A percentile compares a stretch with the other conserved stretches of the same genome.
Conservation (phyloP, 2,888 invertebrate species). For the Scaptodrosophila latifasciaeformis region DNA sequence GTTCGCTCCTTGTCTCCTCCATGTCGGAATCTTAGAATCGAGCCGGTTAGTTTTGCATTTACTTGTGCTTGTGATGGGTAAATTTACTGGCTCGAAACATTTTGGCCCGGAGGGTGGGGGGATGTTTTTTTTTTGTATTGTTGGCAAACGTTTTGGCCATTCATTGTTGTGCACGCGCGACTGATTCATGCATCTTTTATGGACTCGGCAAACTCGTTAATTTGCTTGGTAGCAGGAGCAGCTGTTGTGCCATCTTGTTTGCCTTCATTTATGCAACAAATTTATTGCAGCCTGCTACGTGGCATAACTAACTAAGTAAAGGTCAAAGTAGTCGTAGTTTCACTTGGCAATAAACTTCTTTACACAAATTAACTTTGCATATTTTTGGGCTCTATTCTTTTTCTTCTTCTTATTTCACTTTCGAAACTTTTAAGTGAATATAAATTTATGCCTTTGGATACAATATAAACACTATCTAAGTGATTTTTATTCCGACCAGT, state of each 20-base stretch:
- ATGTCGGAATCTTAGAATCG: no score
- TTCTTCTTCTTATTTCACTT: conserved; percentile 4
- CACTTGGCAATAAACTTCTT: conserved; percentile 4
- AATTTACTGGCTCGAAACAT: no score
- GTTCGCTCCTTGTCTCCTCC: no score
- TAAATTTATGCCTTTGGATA: no score
- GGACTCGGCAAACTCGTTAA: conserved; percentile 43
- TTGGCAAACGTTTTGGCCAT: no score
- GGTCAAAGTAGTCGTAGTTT: no score
- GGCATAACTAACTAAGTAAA: conserved; percentile 30
- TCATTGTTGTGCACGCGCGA: conserved; percentile 35
- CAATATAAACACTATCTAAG: no score
- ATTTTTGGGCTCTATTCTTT: conserved; percentile 3
- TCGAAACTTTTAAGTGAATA: conserved; percentile 20
- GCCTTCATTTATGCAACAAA: conserved; percentile 59
- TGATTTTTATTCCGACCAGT: conserved; percentile 1
- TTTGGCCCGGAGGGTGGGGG: neutral
- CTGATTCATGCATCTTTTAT: conserved; percentile 61
- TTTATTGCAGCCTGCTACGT: conserved; percentile 54
- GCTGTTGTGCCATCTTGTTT: neutral
- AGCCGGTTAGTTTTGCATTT: neutral
- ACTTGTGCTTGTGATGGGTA: neutral
- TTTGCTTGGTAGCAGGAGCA: conserved; percentile 31
- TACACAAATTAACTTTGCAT: conserved; percentile 39
- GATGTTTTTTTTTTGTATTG: no score